Evolutionary conservation across 2,113 vertebrate species (phyloP).

Genomic region (Phaethornis superciliosus): DNA sequence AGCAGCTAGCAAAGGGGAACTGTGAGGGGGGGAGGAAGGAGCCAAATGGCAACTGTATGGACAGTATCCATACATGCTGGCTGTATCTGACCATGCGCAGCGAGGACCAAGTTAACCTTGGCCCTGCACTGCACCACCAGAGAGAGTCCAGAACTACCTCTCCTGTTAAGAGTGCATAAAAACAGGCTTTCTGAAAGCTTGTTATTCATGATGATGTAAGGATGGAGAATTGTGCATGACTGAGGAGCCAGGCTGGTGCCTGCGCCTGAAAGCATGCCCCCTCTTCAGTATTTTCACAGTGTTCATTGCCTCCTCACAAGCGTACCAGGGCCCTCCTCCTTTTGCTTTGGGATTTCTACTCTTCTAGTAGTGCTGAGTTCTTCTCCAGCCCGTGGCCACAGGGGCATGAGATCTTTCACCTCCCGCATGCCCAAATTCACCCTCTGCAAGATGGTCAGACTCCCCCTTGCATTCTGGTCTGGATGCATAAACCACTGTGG

Average conservation of each 20-base stretch:
- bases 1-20: neutral
- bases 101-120: neutral
- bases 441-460: neutral
- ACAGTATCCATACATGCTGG: neutral
- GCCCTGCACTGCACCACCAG: neutral
- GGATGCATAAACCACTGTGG: neutral
- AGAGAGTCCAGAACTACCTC: neutral
- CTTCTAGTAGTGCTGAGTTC: neutral
- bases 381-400: neutral
- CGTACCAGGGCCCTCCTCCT: neutral
- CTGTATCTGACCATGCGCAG: neutral
- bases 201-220: neutral
- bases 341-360: neutral
- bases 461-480: neutral
- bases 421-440: neutral
- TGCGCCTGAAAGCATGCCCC: neutral
- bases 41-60: neutral
- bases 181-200: neutral
- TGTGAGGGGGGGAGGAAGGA: neutral
- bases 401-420: neutral
- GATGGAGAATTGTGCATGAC: neutral
- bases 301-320: neutral
- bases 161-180: neutral
- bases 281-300: neutral
- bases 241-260: neutral